Percentiles rank a stretch among this genome's conserved stretches.
phyloP scores from a whole-genome alignment of 2,888 invertebrate species.

The Drosophila limbata region DNA sequence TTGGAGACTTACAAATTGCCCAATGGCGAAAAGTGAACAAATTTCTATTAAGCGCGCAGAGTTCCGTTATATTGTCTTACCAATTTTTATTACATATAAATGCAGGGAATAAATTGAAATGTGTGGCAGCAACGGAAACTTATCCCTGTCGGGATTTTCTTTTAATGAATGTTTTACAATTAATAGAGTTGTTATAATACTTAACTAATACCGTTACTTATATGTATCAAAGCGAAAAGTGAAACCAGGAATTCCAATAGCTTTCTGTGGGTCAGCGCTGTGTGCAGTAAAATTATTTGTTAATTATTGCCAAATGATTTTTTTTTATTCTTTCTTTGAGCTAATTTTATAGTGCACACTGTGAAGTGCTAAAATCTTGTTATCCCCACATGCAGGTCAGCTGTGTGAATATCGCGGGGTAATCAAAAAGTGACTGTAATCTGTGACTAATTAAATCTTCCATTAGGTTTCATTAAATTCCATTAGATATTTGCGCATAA shows the following conservation, averaged over 20 bases:
- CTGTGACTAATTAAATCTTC: conserved; percentile 68
- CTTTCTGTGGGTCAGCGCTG: conserved; percentile 52
- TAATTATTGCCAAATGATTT: conserved; percentile 20
- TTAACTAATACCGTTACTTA: not conserved
- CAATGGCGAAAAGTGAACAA: conserved; percentile 40
- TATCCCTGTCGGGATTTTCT: conserved; percentile 43
- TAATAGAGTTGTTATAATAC: not conserved
- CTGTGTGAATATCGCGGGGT: conserved; percentile 7
- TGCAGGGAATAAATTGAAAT: conserved; percentile 50
- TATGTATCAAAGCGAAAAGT: conserved; percentile 6
- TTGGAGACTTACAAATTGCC: conserved; percentile 25
- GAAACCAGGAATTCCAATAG: conserved; percentile 7
- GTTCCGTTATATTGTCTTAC: conserved; percentile 41
- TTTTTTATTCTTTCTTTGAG: conserved; percentile 19
- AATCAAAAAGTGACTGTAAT: conserved; percentile 46
- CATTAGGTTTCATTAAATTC: conserved; percentile 53
- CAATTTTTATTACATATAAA: conserved; percentile 52
- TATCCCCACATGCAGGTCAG: conserved; percentile 42
- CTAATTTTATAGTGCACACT: conserved; percentile 53
- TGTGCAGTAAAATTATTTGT: conserved; percentile 40
- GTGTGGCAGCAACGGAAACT: conserved; percentile 36
- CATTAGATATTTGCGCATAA: conserved; percentile 46
- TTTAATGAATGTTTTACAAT: not conserved
- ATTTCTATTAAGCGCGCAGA: conserved; percentile 41
- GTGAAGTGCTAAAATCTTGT: conserved; percentile 26